Evolutionary conservation across 1,140 invertebrate species (phyloP).

Genomic region (Augochlora pura): DNA sequence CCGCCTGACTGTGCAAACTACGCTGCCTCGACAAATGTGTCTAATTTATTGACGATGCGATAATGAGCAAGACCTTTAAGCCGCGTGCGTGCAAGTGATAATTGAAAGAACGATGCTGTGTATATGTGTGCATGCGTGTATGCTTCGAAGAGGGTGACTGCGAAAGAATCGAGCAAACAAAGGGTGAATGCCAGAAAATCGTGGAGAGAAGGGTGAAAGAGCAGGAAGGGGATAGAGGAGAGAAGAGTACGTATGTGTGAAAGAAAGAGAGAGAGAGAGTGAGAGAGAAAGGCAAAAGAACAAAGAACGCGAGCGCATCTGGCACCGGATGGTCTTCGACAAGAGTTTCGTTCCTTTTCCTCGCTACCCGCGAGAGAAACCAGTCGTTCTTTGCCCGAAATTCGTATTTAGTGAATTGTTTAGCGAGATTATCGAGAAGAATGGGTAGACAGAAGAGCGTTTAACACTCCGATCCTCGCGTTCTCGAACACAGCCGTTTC

Average conservation of each 20-base stretch:
- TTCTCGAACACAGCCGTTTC: too few relatives aligned
- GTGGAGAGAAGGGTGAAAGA: not conserved
- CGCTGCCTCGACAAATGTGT: conserved; percentile 69
- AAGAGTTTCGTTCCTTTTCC: not conserved
- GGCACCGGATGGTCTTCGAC: conserved; percentile 19
- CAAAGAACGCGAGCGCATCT: conserved; percentile 15
- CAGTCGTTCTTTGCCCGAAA: not conserved
- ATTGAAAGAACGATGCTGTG: not conserved
- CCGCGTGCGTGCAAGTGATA: conserved; percentile 41
- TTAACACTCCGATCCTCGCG: not conserved
- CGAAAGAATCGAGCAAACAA: conserved; percentile 13
- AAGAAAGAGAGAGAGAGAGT: not conserved
- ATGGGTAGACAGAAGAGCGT: conserved; percentile 12
- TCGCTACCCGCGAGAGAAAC: not conserved
- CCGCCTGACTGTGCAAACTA: conserved; percentile 64
- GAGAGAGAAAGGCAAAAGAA: conserved; percentile 10
- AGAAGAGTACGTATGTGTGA: not conserved
- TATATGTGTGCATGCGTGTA: not conserved
- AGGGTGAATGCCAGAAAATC: not conserved
- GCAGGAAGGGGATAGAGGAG: conserved; percentile 5
- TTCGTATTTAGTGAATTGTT: conserved; percentile 15
- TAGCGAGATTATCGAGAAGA: not conserved
- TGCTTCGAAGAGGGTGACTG: not conserved
- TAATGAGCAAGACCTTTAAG: conserved; percentile 55
- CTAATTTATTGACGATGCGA: conserved; percentile 69